phyloP scores from a whole-genome alignment of 2,797 vertebrate species.

The Propithecus deckenii region DNA sequence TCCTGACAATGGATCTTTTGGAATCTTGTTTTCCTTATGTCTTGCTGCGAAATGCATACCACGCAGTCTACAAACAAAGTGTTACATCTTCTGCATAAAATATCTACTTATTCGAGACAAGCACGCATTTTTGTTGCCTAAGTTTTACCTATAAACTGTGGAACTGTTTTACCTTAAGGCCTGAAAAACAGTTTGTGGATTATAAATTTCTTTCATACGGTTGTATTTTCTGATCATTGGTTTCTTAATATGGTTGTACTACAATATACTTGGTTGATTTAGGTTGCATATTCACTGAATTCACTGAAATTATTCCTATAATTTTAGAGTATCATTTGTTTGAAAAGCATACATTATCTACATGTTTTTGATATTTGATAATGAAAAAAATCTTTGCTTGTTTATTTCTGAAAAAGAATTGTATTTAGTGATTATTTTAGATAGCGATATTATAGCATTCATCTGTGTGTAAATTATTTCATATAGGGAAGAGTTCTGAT shows the following conservation, averaged over 20 bases:
- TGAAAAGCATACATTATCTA: constrained; percentile 86
- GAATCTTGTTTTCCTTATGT: constrained; percentile 99
- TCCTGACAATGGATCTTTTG: constrained; percentile 99
- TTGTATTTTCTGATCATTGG: constrained; percentile 88
- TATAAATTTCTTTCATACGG: constrained; percentile 85
- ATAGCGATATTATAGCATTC: constrained; percentile 88
- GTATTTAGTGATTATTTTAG: constrained; percentile 93
- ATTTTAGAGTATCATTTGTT: constrained; percentile 84
- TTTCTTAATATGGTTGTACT: constrained; percentile 89
- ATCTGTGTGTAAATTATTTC: constrained; percentile 93
- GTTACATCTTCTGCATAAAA: constrained; percentile 92
- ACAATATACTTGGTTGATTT: constrained; percentile 89
- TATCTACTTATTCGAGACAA: constrained; percentile 80
- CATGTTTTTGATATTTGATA: constrained; percentile 89
- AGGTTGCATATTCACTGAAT: constrained; percentile 87
- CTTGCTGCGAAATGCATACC: constrained; percentile 98
- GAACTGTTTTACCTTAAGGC: constrained; percentile 87
- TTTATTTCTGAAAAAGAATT: constrained; percentile 90
- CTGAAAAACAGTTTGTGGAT: constrained; percentile 89
- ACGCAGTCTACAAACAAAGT: constrained; percentile 98
- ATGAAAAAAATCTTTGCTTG: constrained; percentile 89
- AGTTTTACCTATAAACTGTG: constrained; percentile 88
- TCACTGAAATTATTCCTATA: constrained; percentile 83
- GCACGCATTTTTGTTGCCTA: constrained; percentile 86
- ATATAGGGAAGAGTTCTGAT: constrained; percentile 88